Evolutionary conservation across 2,888 invertebrate genomes (phyloP).

Genomic region (Drosophila rellima): DNA sequence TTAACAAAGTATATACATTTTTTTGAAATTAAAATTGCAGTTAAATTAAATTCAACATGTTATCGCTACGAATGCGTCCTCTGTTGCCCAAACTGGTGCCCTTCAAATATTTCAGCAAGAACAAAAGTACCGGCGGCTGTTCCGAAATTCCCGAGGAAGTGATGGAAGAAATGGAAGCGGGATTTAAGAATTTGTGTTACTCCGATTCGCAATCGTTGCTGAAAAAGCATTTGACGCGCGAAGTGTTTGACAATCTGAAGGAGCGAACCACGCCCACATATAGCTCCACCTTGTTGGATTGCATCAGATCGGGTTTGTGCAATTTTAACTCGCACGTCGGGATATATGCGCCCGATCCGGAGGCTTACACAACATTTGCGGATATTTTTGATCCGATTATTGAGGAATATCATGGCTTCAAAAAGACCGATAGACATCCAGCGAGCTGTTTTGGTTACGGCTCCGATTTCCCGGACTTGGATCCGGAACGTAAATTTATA

Average conservation of each 20-base stretch:
- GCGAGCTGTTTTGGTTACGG: slow-evolving; percentile 97
- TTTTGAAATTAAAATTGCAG: slow-evolving; percentile 13
- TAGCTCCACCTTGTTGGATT: slow-evolving; percentile 96
- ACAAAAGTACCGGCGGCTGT: not conserved
- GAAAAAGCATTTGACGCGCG: slow-evolving; percentile 96
- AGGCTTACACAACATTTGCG: slow-evolving; percentile 95
- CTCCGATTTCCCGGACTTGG: slow-evolving; percentile 94
- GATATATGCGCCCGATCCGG: slow-evolving; percentile 98
- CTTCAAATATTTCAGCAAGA: slow-evolving; percentile 9
- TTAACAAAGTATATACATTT: slow-evolving; percentile 5
- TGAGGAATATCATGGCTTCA: slow-evolving; percentile 98
- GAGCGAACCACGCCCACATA: slow-evolving; percentile 94
- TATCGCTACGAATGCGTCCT: slow-evolving; percentile 16
- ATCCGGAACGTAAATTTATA: slow-evolving; percentile 95
- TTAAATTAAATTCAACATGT: slow-evolving; percentile 18
- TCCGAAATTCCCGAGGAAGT: slow-evolving; percentile 91
- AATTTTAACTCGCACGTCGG: slow-evolving; percentile 98
- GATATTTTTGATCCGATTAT: slow-evolving; percentile 98
- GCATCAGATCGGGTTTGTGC: slow-evolving; percentile 97
- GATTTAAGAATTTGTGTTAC: slow-evolving; percentile 92
- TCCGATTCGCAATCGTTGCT: slow-evolving; percentile 97
- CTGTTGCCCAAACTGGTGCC: not conserved
- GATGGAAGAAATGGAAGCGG: slow-evolving; percentile 94
- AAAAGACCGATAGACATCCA: slow-evolving; percentile 96
- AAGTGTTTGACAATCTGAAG: slow-evolving; percentile 95